Evolutionary conservation across 1,140 invertebrate species (phyloP).

Genomic region (Harlomillsia oculata): DNA sequence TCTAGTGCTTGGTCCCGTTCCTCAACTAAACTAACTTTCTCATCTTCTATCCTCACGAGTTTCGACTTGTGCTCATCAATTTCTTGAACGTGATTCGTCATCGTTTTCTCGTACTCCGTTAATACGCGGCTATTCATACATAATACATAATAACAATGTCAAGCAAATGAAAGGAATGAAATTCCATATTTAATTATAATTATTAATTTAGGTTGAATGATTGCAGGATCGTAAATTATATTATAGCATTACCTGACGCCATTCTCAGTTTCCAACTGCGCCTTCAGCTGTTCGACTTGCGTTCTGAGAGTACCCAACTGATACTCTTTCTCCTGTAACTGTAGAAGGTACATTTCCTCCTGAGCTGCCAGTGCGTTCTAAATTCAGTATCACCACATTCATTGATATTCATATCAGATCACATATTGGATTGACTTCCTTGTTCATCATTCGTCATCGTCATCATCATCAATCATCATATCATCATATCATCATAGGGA

Average conservation of each 20-base stretch:
- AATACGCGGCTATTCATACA: conserved; percentile 28
- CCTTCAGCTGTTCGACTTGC: not conserved
- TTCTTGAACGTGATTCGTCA: conserved; percentile 23
- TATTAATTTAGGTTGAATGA: not conserved
- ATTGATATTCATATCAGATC: not conserved
- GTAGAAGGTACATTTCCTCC: conserved; percentile 8
- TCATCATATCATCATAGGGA: not conserved
- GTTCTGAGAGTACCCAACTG: not conserved
- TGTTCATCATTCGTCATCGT: not conserved
- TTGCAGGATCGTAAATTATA: not conserved
- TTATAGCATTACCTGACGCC: conserved; percentile 1
- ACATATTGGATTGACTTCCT: not conserved
- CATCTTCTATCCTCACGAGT: conserved; percentile 12
- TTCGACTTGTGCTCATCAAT: conserved; percentile 29
- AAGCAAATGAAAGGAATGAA: not conserved
- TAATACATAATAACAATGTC: not conserved
- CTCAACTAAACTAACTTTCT: conserved; percentile 26
- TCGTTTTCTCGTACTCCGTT: conserved; percentile 32
- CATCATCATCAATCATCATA: not conserved
- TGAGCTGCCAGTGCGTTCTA: conserved; percentile 11
- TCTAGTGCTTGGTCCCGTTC: conserved; percentile 35
- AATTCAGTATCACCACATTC: not conserved
- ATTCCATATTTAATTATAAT: not conserved
- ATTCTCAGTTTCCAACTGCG: conserved; percentile 2
- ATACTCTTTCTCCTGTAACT: conserved; percentile 12